These are phyloP conservation scores for Ptychadena robeensis DNA, from an alignment of 2,797 vertebrate genomes.

Conservation along the genomic window DNA sequence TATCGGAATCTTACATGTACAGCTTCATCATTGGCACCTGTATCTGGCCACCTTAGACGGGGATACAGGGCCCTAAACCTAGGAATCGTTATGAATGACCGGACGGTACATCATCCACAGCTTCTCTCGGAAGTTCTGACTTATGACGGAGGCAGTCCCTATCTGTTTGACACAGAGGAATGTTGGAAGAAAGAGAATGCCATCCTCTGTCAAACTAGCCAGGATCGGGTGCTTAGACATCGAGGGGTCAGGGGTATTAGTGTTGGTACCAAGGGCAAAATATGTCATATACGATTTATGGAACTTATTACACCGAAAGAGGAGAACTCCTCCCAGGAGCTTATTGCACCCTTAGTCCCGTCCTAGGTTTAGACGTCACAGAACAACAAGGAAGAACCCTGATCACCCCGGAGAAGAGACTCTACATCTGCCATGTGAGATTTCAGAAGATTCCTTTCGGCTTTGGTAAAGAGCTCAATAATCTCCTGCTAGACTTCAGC, in stretches of 20 bases:
- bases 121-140: neutral
- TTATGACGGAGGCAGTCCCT: neutral
- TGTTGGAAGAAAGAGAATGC: conserved; percentile 21
- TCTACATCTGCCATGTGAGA: neutral
- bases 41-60: neutral
- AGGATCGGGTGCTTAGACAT: neutral
- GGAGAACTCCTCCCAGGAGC: no score
- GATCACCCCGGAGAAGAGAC: neutral
- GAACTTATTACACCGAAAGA: no score
- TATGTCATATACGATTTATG: no score
- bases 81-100: neutral
- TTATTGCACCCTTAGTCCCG: no score
- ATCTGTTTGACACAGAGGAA: conserved; percentile 4
- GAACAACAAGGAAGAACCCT: neutral
- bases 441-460: neutral
- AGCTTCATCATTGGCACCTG: neutral
- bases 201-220: neutral
- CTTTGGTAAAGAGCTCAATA: neutral
- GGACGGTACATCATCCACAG: neutral
- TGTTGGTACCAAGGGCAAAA: neutral
- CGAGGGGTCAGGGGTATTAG: neutral
- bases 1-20: neutral
- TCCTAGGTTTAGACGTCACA: neutral
- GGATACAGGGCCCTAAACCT: neutral
- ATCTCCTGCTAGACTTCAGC: neutral